Evolutionary conservation across 2,113 vertebrate species (phyloP), one percentile per base, ranked within the genome.

Genomic region (Epinephelus cyanopodus): DNA sequence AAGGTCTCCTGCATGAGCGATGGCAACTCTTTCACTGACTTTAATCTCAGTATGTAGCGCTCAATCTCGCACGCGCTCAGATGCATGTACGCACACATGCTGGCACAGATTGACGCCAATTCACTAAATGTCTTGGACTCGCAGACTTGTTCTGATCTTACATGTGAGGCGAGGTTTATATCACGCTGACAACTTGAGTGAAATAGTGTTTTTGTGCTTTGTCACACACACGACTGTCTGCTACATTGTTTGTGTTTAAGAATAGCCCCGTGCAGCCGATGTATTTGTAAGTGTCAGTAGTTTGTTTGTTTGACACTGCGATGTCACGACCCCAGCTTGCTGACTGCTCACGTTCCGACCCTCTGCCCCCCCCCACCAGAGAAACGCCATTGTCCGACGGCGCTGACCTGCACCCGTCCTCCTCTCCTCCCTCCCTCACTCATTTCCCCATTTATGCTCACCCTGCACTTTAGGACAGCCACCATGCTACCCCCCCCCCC

Each of bases 1-100:
- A 94, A 94, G 93, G 94, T 93, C 92, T 89, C 89, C 83, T 21
- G 82, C 63, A 73, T 95, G 94, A 95, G 86, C 72, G 88, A 95
- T 95, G 92, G 92, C 33, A 71, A 89, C 89, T 89, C 88, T 87
- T 90, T 86, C 80, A 45, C 81, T 70, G 89, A 84, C 96, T 97
- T 96, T 96, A 97, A 97, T 97, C 96, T 98, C 96, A 95, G 95
- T 95, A 96, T 97, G 95, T 94, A 93, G 94, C 88, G 93, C 94
- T 92, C 94, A 93, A 95, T 47, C 73, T 62, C 6, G 47, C 81
- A 60, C 13, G 12, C 15, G 23, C 84, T 70, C 68, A 65, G 68
- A 79, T 50, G 84, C 81, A 14, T 17, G 23, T 48, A n/a, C 33
- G 10, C 74, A 56, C 82, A 81, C 76, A 37, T 3, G 19, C 73